A percentile compares a stretch with the other conserved stretches of the same genome.
These are phyloP conservation scores for Lepidurus couesii DNA, from an alignment of 1,140 invertebrate species.

Conservation along the genomic window DNA sequence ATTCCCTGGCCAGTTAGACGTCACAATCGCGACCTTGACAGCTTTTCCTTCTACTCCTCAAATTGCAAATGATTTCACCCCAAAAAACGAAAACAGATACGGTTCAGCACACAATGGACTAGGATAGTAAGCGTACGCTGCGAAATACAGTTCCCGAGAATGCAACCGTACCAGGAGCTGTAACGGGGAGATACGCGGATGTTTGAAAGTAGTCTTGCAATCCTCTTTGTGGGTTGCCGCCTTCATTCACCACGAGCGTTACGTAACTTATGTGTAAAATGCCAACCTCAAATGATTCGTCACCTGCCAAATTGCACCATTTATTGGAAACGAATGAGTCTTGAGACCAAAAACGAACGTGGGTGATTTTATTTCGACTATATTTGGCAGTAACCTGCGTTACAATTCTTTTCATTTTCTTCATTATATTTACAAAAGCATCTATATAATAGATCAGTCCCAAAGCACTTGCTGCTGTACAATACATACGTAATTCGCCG, in stretches of 20 bases:
- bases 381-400: conserved; percentile 8
- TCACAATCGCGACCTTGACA: not conserved
- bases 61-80: not conserved
- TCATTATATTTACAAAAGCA: conserved; percentile 16
- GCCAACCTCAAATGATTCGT: not conserved
- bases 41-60: not conserved
- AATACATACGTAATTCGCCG: not conserved
- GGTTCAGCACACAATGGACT: not conserved
- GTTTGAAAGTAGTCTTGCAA: not conserved
- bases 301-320: not conserved
- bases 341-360: not conserved
- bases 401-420: not conserved
- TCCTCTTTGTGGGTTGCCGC: not conserved
- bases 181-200: conserved; percentile 13
- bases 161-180: not conserved
- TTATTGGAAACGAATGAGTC: not conserved
- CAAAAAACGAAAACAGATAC: not conserved
- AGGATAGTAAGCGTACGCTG: too few species aligned
- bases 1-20: not conserved
- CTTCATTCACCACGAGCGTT: not conserved
- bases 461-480: not conserved
- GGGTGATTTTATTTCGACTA: not conserved
- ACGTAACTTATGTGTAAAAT: not conserved
- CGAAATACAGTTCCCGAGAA: not conserved
- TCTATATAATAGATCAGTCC: conserved; percentile 16